Percentiles rank a stretch among this genome's conserved stretches.
These are phyloP conservation scores for Microcebus ravelobensis DNA, from an alignment of 2,113 vertebrate species.

Conservation along the genomic window DNA sequence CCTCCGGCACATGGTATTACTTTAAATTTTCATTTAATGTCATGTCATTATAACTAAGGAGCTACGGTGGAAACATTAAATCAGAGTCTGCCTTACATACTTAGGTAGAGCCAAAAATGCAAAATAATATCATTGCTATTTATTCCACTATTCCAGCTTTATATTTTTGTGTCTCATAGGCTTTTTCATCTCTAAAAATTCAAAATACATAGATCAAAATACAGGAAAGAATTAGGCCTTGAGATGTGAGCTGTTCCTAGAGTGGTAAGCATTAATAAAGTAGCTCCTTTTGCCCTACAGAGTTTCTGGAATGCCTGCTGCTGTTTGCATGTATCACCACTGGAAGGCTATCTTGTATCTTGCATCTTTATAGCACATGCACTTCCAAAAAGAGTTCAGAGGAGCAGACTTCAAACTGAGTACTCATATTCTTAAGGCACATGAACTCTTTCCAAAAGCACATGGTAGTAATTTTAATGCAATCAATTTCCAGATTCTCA, in stretches of 20 bases:
- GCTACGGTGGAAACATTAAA: constrained; percentile 26
- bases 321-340: background rate
- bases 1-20: background rate
- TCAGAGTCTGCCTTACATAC: background rate
- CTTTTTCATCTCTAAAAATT: constrained; percentile 27
- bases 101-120: background rate
- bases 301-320: background rate
- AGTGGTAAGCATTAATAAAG: background rate
- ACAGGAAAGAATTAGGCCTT: background rate
- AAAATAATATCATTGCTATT: background rate
- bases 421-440: background rate
- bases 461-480: background rate
- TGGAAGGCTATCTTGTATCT: constrained; percentile 14
- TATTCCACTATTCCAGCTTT: background rate
- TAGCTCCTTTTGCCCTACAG: background rate
- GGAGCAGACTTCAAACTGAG: background rate
- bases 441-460: background rate
- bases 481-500: background rate
- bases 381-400: background rate
- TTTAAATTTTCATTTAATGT: constrained; percentile 47
- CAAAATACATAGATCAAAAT: background rate
- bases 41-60: background rate
- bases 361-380: background rate
- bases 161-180: background rate
- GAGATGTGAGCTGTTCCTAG: background rate